These are phyloP conservation scores for Schizaphis graminum DNA, from an alignment of 2,888 invertebrate species.

Conservation along the genomic window DNA sequence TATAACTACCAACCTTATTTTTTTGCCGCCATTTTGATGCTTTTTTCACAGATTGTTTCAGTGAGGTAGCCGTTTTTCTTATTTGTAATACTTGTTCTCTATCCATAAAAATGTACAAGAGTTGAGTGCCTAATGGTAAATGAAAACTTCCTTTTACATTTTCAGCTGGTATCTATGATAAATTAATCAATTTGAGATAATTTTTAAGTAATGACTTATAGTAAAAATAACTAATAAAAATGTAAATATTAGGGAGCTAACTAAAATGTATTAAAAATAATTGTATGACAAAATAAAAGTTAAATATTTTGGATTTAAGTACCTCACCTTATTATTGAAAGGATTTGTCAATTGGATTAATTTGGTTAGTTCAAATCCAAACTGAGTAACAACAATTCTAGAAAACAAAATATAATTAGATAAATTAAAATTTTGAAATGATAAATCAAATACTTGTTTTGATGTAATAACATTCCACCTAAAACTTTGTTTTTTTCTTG, in stretches of 20 bases:
- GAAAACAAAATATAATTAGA: constrained; percentile 68
- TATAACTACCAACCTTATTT: constrained; percentile 53
- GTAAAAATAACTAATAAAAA: not conserved
- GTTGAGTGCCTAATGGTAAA: constrained; percentile 84
- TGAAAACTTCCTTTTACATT: constrained; percentile 77
- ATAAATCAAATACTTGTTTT: constrained; percentile 81
- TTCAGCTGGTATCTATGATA: constrained; percentile 79
- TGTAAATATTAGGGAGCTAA: not conserved
- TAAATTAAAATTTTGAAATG: not conserved
- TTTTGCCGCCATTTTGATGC: constrained; percentile 66
- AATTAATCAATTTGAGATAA: not conserved
- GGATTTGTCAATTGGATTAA: constrained; percentile 86
- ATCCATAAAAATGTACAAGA: constrained; percentile 83
- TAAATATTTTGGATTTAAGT: not conserved
- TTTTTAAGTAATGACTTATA: not conserved
- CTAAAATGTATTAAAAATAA: not conserved
- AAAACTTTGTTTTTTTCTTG: constrained; percentile 84
- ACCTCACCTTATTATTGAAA: constrained; percentile 79
- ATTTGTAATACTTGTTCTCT: constrained; percentile 74
- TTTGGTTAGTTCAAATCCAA: constrained; percentile 82
- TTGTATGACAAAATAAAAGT: not conserved
- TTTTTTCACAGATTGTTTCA: constrained; percentile 62
- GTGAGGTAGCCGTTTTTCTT: constrained; percentile 70
- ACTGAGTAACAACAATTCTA: constrained; percentile 86
- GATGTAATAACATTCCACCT: constrained; percentile 88